Conservation (phyloP, 2,797 vertebrate species). For the Trachops cirrhosus region DNA sequence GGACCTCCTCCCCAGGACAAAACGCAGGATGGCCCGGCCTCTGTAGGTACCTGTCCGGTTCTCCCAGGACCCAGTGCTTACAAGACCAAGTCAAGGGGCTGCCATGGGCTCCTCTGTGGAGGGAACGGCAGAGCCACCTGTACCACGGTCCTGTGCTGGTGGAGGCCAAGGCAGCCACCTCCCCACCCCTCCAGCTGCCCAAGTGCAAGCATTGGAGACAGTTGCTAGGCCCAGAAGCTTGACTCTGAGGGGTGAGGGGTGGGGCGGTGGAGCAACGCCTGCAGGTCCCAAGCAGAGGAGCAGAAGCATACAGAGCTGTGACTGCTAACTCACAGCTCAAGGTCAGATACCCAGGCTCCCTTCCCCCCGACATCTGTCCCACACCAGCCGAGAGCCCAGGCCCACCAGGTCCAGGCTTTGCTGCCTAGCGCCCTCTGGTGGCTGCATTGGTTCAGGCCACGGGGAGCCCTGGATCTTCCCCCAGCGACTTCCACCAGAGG, state of each 20-base stretch:
- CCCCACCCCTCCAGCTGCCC: not conserved
- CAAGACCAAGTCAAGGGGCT: not conserved
- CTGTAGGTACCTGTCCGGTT: not conserved
- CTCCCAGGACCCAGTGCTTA: not conserved
- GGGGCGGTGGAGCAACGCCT: not conserved
- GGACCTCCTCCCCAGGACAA: not conserved
- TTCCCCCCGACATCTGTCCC: rapidly evolving
- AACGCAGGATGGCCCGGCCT: not conserved
- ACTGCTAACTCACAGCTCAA: not conserved
- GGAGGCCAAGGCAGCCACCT: not conserved
- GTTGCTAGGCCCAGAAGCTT: not conserved
- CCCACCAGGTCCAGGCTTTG: not conserved
- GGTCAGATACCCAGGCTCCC: not conserved
- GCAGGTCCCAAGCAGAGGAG: not conserved
- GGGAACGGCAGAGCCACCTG: not conserved
- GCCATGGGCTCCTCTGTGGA: not conserved
- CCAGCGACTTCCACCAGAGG: not conserved
- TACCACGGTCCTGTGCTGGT: rapidly evolving
- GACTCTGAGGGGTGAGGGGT: no score
- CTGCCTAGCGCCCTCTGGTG: not conserved
- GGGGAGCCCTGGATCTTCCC: not conserved
- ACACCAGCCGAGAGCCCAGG: not conserved
- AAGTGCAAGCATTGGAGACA: not conserved
- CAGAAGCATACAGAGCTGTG: not conserved
- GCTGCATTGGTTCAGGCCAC: not conserved